Evolutionary conservation across 1,140 invertebrate genomes (phyloP).

Genomic region (Tetranychus urticae): DNA sequence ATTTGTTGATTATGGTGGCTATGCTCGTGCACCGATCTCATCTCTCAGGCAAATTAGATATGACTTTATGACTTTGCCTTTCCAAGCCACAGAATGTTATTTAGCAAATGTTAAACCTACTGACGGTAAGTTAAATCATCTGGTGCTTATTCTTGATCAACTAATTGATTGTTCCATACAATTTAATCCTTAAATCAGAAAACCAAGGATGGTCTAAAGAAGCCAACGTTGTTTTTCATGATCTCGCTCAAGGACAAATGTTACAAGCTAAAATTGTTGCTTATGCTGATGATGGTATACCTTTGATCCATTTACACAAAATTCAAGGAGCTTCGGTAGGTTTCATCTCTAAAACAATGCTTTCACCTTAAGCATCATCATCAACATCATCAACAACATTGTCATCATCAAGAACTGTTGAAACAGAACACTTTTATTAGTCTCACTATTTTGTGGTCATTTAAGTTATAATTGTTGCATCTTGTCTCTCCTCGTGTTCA

Average conservation of each 20-base stretch:
- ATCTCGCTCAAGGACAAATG: conserved; percentile 46
- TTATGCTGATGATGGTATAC: conserved; percentile 45
- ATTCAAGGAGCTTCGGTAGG: conserved; percentile 39
- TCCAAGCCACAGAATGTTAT: conserved; percentile 82
- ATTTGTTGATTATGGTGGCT: conserved; percentile 84
- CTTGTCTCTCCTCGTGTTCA: no score
- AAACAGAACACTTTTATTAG: no score
- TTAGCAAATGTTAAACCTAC: conserved; percentile 63
- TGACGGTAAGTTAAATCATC: conserved; percentile 30
- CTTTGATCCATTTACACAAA: conserved; percentile 51
- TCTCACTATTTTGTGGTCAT: no score
- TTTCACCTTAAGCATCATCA: no score
- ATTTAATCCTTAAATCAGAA: conserved; percentile 6
- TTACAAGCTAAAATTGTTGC: conserved; percentile 63
- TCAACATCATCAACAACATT: no score
- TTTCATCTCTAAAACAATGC: neutral
- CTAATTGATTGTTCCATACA: no score
- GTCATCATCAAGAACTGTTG: no score
- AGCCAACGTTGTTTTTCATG: conserved; percentile 43
- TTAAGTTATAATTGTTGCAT: no score
- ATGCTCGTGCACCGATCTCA: conserved; percentile 41
- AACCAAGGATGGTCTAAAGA: conserved; percentile 38
- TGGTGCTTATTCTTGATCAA: neutral
- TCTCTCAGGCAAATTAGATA: conserved; percentile 50
- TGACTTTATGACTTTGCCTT: conserved; percentile 75